phyloP scores from a whole-genome alignment of 2,888 invertebrate genomes.

The Agrotis segetum region DNA sequence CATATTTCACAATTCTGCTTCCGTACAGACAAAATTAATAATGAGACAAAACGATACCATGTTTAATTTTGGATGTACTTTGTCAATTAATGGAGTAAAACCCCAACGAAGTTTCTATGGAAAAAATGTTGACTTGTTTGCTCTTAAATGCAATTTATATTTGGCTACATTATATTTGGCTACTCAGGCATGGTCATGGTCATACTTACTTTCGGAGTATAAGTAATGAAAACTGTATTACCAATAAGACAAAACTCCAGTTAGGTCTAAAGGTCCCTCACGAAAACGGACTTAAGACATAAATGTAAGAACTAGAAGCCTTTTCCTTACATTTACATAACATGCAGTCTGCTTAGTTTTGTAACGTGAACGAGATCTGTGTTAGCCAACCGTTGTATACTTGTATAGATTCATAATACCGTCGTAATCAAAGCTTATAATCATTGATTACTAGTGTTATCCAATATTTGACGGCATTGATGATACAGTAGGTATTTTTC shows the following conservation, averaged over 20 bases:
- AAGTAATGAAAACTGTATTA: background rate
- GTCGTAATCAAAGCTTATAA: slow-evolving; percentile 41
- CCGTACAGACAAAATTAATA: too few species aligned
- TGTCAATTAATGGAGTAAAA: too few species aligned
- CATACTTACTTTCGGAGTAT: too few species aligned
- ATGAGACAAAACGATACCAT: too few species aligned
- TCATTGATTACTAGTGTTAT: slow-evolving; percentile 34
- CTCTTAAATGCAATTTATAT: too few species aligned
- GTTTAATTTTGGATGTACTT: too few species aligned
- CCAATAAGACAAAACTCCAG: background rate
- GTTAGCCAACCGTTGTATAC: slow-evolving; percentile 40
- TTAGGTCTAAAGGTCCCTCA: background rate
- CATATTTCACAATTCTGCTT: too few species aligned
- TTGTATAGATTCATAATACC: slow-evolving; percentile 36
- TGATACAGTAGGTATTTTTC: slow-evolving; percentile 21
- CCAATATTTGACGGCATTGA: slow-evolving; percentile 22
- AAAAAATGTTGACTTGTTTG: too few species aligned
- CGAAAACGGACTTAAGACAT: background rate
- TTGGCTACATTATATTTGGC: too few species aligned
- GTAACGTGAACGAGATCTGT: slow-evolving; percentile 54
- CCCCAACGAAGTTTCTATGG: too few species aligned
- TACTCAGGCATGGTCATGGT: too few species aligned
- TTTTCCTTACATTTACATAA: slow-evolving; percentile 59
- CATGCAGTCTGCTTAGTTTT: slow-evolving; percentile 46
- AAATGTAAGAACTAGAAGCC: slow-evolving; percentile 18